Evolutionary conservation across 2,888 invertebrate genomes (phyloP), one percentile per base, ranked within the genome.

Genomic region (Bombyx huttoni): DNA sequence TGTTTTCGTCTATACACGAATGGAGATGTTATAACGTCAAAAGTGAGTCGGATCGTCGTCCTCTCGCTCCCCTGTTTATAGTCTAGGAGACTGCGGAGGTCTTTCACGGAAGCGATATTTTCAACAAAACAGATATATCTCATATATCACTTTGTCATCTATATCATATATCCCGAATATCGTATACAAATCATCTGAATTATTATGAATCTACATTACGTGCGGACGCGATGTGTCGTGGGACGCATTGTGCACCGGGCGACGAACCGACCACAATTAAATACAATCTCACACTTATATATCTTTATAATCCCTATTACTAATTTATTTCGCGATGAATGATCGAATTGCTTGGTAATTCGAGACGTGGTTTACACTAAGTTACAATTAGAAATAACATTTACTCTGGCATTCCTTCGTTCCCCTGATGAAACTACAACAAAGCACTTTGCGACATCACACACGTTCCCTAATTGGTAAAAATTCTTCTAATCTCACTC

Each of bases 271-370:
- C 77, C 69, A 62, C 59, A 56, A 24, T 24, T 24, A 24, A 24
- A 24, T 67, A 70, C 73, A 76, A 77, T 81, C 76, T 76, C 74
- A 79, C 76, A 83, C 78, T 81, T 62, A 66, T 59, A 56, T 56
- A 70, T 80, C 24, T 83, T 78, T 81, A 80, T 75, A 78, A 64
- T 78, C 60, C 75, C 77, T 82, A 81, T 60, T 60, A 64, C 83
- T 81, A 82, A 78, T 67, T 66, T 88, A 88, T 88, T 88, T 87
- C 88, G 88, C 87, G 87, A 87, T 87, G 88, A 88, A 88, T 87
- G 87, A 67, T 82, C 84, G 81, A 83, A 86, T 85, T 83, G 81
- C 82, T 84, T 84, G 78, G 87, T 85, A 84, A 87, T 87, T 82
- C 85, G 82, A 81, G 65, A 68, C 67, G 67, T 68, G 70, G 77